These are phyloP conservation scores for Kryptolebias marmoratus DNA, from an alignment of 2,113 vertebrate species.

Conservation along the genomic window DNA sequence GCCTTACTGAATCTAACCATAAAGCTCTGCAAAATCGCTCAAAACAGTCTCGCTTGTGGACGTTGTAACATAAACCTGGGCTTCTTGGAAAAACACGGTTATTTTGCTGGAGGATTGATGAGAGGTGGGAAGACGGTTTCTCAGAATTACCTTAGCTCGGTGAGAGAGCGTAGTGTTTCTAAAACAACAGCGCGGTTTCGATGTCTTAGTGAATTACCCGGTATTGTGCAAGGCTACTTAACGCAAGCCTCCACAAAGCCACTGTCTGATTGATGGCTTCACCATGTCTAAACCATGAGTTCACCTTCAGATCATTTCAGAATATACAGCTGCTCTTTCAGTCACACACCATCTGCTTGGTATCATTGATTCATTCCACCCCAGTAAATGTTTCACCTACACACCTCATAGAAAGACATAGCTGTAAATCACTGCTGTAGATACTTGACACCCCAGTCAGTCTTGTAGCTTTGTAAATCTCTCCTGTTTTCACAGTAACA, in stretches of 20 bases:
- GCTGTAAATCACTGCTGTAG: slow-evolving; percentile 38
- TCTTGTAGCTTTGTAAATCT: slow-evolving; percentile 1
- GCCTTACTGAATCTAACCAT: slow-evolving; percentile 42
- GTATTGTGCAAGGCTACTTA: slow-evolving; percentile 35
- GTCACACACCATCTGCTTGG: slow-evolving; percentile 52
- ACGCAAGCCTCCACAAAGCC: slow-evolving; percentile 34
- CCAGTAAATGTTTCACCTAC: slow-evolving; percentile 36
- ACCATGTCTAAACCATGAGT: slow-evolving; percentile 62
- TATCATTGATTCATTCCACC: slow-evolving; percentile 46
- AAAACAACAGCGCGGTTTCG: slow-evolving; percentile 58
- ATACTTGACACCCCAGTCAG: slow-evolving; percentile 23
- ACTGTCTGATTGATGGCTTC: slow-evolving; percentile 52
- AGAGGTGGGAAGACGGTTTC: slow-evolving; percentile 23
- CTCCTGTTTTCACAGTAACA: slow-evolving; percentile 18
- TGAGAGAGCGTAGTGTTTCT: slow-evolving; percentile 31
- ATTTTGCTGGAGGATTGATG: slow-evolving; percentile 56
- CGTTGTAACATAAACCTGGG: slow-evolving; percentile 55
- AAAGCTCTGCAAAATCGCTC: slow-evolving; percentile 64
- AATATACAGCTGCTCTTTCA: slow-evolving; percentile 59
- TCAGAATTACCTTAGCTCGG: slow-evolving; percentile 9
- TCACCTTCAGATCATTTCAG: slow-evolving; percentile 46
- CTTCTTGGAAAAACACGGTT: slow-evolving; percentile 45
- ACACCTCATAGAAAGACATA: slow-evolving; percentile 21
- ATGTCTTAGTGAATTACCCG: slow-evolving; percentile 30
- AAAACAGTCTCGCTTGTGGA: slow-evolving; percentile 36